Base-by-base conservation (phyloP, 2,797 vertebrate species). In the Muscicapa comitata region DNA sequence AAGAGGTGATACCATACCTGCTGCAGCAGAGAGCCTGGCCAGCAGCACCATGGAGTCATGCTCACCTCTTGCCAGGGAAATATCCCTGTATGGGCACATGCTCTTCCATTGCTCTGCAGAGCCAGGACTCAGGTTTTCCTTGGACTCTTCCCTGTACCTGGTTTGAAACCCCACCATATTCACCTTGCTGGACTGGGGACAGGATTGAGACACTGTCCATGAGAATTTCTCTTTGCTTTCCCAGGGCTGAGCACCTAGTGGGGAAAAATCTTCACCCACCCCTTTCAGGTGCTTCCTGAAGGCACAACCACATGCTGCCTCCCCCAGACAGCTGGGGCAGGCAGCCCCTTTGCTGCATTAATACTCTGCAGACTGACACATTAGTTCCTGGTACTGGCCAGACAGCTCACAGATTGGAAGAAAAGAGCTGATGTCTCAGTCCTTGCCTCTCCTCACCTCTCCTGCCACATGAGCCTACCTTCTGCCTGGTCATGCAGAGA, bases 11-110 rank as follows among this genome's bases (percentile, higher is more conserved):
- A 18, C n/a, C 10, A 16, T 2, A 5, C 9, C 40, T 59, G 26
- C 40, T 63, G 1, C 1, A 67, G 65, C 28, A 10, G 65, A 65
- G 40, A 90, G 25, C 47, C 45, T 8, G 4, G 9, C n/a, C 38
- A 66, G 37, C 37, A 66, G 16, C 48, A 24, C 13, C 1, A 1
- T 18, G 4, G 12, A 70, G 17, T 38, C 0, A 0, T 59, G 40
- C 45, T 74, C 10, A 21, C 11, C 9, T 28, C 33, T 35, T 8
- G 11, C 25, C 2, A 0, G 31, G 66, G 37, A 77, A 77, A 61
- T 17, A 61, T 0, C 14, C 5, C 28, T 38, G 19, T 2, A 1
- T 21, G 19, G 53, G 13, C 15, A 57, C 3, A 5, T 20, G 42
- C 51, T 10, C 0, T 40, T 26, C 24, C 6, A 1, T 58, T 83